Evolutionary conservation across 2,113 vertebrate genomes (phyloP).

Genomic region (Trematocara variabile): DNA sequence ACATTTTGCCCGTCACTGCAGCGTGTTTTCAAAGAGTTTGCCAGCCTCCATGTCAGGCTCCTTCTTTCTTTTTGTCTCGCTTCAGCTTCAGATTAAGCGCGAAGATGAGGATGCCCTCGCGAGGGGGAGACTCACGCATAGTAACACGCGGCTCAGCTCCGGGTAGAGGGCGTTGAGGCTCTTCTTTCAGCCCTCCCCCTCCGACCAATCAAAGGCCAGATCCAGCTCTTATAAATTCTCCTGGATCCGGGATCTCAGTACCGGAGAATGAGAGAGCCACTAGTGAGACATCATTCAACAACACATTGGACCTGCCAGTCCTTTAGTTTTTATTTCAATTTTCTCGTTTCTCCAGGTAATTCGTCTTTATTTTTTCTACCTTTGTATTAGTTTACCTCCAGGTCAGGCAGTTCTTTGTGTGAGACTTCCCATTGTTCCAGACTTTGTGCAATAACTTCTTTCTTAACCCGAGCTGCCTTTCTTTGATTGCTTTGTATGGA

Average conservation of each 20-base stretch:
- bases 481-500: not conserved
- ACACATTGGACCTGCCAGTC: slow-evolving; percentile 57
- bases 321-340: slow-evolving; percentile 61
- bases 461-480: not conserved
- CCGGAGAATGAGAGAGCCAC: slow-evolving; percentile 61
- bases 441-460: not conserved
- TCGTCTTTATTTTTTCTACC: not conserved
- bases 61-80: not conserved
- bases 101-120: not conserved
- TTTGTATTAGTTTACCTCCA: not conserved
- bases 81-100: not conserved
- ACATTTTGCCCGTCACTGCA: not conserved
- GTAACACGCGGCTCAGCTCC: not conserved
- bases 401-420: not conserved
- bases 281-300: not conserved
- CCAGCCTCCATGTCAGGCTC: not conserved
- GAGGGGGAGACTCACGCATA: not conserved
- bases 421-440: not conserved
- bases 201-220: slow-evolving; percentile 54
- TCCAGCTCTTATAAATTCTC: slow-evolving; percentile 56
- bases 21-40: not conserved
- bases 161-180: slow-evolving; percentile 5
- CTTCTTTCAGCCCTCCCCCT: slow-evolving; percentile 11
- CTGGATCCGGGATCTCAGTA: not conserved
- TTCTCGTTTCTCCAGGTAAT: slow-evolving; percentile 57